Evolutionary conservation across 2,888 invertebrate genomes (phyloP), one percentile per base, ranked within the genome.

Genomic region (Aleiodes testaceus): DNA sequence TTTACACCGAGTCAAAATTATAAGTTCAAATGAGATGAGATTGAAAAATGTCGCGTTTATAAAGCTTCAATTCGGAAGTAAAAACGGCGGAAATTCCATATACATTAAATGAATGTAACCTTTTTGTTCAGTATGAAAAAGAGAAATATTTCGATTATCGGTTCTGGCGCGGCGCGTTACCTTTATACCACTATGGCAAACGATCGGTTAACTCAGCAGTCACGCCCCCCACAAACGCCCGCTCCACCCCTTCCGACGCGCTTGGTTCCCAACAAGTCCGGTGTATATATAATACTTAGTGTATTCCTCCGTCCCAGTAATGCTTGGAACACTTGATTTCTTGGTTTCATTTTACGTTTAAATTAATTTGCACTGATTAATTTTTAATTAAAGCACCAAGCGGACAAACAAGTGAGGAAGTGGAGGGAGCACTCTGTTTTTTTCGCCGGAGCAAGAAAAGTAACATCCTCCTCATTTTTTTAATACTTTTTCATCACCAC

Each of bases 291-390:
- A 14, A 47, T 67, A 52, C 22, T 18, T 42, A 1, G 11, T 45
- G 26, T 20, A 18, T 22, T 36, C 44, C 20, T 11, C 26, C 5
- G n/a, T 7, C 45, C 3, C 45, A 44, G 36, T 20, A 42, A 22
- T 67, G 53, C 30, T 22, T 11, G 16, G 3, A 9, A 26, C 5
- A 16, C 42, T 18, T 12, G 9, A 12, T 63, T 22, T 22, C 14
- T 55, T 63, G n/a, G 44, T 44, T 63, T 47, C 12, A 76, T 83
- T 85, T 82, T 83, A 80, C 83, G 79, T 83, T 82, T 82, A 85
- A 87, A 86, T 86, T 86, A 86, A 86, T 86, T 86, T 87, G 79
- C 82, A 76, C 77, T 82, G 84, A 86, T 86, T 85, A 83, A 85
- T 83, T 85, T 86, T 86, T 86, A 85, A 87, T 86, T 85, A 85